Base-by-base conservation (phyloP, 2,888 invertebrate genomes). In the Baronia brevicornis region DNA sequence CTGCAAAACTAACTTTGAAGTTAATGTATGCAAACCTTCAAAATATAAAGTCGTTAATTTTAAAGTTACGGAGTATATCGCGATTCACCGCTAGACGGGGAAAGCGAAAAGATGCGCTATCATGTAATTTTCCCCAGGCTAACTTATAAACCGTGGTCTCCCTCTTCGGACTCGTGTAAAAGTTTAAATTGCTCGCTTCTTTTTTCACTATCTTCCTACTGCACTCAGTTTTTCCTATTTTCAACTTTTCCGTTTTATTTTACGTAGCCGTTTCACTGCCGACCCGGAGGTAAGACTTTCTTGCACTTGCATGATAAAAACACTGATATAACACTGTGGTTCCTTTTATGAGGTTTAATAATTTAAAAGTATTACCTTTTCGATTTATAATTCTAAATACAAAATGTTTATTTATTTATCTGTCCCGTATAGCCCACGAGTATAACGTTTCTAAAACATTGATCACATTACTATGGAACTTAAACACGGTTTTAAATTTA, bases 221-320 rank as follows among this genome's bases (percentile, higher is more conserved):
- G 61, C 70, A 69, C 67, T 70, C 69, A 71, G 70, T 77, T 79
- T 79, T 79, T 77, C 75, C 73, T 73, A 78, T 82, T 77, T 77
- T 77, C 29, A 82, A 80, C 72, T 80, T 82, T 77, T 58, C 53
- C 68, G 61, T 72, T 80, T 77, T 74, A 68, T 78, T 77, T 69
- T 61, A 62, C 64, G 66, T 66, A 60, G 61, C 58, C 59, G 54
- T 56, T 49, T 54, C 48, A 53, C 43, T 54, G 47, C 2, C 14
- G 37, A 43, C 42, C 44, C 46, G 48, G 37, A 45, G 31, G 57
- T 56, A 47, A 41, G 50, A 53, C 47, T 67, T 61, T 54, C 48
- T 48, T 50, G 38, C 33, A 41, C 34, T 41, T 35, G 41, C 37
- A 38, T 49, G 49, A 54, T 56, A 48, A 54, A 51, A 54, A 53